These are phyloP conservation scores for Malurus elegans DNA, from an alignment of 2,113 vertebrate genomes.

Conservation along the genomic window DNA sequence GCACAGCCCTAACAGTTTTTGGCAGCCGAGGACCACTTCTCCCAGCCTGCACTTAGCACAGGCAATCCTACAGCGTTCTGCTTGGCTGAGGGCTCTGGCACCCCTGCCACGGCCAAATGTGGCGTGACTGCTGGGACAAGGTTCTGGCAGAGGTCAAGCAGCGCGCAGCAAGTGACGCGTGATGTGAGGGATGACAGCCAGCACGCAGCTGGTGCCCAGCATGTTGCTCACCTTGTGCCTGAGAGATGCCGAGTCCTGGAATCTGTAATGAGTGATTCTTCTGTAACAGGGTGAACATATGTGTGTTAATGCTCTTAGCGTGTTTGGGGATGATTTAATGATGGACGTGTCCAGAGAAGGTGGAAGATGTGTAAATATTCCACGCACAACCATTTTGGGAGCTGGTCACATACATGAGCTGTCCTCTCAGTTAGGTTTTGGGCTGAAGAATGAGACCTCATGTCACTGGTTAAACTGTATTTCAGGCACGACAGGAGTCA, in stretches of 20 bases:
- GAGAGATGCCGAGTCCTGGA: neutral
- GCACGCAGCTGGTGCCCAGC: neutral
- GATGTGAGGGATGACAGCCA: neutral
- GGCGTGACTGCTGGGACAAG: neutral
- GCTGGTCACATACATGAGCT: neutral
- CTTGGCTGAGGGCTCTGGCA: neutral
- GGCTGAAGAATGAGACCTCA: neutral
- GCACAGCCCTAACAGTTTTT: neutral
- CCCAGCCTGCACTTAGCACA: neutral
- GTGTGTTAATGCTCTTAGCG: neutral
- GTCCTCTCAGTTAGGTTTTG: neutral
- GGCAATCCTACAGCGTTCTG: neutral
- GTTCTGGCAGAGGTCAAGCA: neutral
- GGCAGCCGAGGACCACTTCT: neutral
- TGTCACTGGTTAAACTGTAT: neutral
- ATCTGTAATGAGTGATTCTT: neutral
- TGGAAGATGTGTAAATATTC: neutral
- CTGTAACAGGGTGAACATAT: neutral
- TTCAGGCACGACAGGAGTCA: neutral
- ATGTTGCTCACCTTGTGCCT: neutral
- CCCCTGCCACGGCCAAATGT: neutral
- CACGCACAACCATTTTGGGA: fast-evolving
- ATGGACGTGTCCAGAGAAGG: neutral
- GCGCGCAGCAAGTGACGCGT: fast-evolving
- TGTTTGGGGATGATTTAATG: neutral